A percentile compares a stretch with the other conserved stretches of the same genome.
Conservation (phyloP, 2,113 vertebrate species). For the Siphamia tubifer region DNA sequence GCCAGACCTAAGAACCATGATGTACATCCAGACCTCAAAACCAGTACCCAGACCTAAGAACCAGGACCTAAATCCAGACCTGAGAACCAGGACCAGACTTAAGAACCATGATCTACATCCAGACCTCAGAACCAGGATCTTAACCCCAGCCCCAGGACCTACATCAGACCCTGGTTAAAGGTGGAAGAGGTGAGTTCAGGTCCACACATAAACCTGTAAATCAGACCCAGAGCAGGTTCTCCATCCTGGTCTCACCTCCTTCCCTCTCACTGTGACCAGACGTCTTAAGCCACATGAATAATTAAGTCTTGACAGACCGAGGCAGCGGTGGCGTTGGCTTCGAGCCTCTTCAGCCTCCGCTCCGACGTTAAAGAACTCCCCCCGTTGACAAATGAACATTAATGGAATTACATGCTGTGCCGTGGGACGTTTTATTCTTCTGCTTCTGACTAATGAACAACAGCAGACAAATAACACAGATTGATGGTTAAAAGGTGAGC, state of each 20-base stretch:
- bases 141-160: too few species aligned
- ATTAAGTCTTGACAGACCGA: slow-evolving; percentile 62
- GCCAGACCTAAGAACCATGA: too few species aligned
- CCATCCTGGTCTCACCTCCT: neutral
- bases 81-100: too few species aligned
- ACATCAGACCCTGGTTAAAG: too few species aligned
- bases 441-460: slow-evolving; percentile 57
- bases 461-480: slow-evolving; percentile 52
- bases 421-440: slow-evolving; percentile 32
- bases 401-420: slow-evolving; percentile 49
- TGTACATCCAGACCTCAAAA: too few species aligned
- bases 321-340: slow-evolving; percentile 44
- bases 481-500: slow-evolving; percentile 40
- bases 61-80: too few species aligned
- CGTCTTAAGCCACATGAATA: slow-evolving; percentile 60
- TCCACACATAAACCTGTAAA: too few species aligned
- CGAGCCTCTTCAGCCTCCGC: slow-evolving; percentile 20
- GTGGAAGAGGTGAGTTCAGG: too few species aligned
- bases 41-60: too few species aligned
- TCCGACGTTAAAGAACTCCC: slow-evolving; percentile 13
- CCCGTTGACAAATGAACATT: slow-evolving; percentile 62
- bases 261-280: slow-evolving; percentile 15
- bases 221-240: neutral
- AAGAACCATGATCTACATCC: too few species aligned
- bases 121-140: too few species aligned